Evolutionary conservation across 2,888 invertebrate species (phyloP).

Genomic region (Mechanitis messenoides): DNA sequence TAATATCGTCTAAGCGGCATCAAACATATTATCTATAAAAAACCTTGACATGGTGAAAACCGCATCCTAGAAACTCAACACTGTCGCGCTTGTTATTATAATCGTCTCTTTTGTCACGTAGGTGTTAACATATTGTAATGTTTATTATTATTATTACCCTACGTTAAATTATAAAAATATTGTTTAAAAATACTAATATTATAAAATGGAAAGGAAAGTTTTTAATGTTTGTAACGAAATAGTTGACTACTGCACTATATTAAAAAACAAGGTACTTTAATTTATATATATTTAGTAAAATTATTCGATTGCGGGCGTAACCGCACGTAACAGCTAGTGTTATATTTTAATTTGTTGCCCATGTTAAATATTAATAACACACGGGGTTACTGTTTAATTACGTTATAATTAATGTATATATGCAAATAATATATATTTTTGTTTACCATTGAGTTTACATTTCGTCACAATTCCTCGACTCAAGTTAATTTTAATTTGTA

Average conservation of each 20-base stretch:
- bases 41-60: conserved; percentile 56
- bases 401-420: too few species aligned
- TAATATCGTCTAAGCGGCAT: conserved; percentile 4
- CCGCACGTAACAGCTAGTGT: too few species aligned
- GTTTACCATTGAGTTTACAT: conserved; percentile 53
- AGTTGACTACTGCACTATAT: too few species aligned
- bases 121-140: conserved; percentile 1
- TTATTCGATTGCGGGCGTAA: too few species aligned
- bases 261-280: too few species aligned
- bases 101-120: conserved; percentile 15
- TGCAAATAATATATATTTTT: background rate
- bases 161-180: background rate
- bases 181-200: too few species aligned
- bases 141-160: background rate
- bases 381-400: too few species aligned
- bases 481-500: conserved; percentile 21
- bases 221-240: too few species aligned
- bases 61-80: conserved; percentile 58
- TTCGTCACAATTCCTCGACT: conserved; percentile 40
- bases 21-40: conserved; percentile 16
- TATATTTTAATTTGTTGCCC: too few species aligned
- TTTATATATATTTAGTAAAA: too few species aligned
- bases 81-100: conserved; percentile 27
- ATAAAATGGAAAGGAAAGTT: too few species aligned
- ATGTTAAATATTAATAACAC: too few species aligned